phyloP scores from a whole-genome alignment of 2,888 invertebrate genomes.

The Hoplodrina ambigua region DNA sequence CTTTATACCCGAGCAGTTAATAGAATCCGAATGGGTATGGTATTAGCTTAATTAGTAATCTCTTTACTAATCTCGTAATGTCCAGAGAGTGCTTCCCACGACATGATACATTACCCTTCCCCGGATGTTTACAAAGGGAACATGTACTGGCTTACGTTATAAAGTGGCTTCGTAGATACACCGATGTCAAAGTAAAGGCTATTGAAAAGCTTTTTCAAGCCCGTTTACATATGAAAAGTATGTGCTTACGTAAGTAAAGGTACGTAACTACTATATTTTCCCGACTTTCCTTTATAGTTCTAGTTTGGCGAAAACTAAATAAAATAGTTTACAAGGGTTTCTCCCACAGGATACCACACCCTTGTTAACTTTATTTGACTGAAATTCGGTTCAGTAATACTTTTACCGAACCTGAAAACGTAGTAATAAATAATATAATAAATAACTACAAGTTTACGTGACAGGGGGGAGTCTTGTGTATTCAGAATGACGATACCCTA shows the following conservation, averaged over 20 bases:
- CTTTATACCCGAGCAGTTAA: constrained; percentile 20
- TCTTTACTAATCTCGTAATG: constrained; percentile 50
- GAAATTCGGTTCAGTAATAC: constrained; percentile 67
- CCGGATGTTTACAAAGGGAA: constrained; percentile 60
- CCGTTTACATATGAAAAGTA: constrained; percentile 18
- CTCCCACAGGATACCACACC: constrained; percentile 72
- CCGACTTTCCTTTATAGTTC: constrained; percentile 53
- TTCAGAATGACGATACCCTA: constrained; percentile 41
- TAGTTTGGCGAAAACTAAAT: constrained; percentile 72
- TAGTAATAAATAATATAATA: constrained; percentile 61
- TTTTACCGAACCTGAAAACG: constrained; percentile 67
- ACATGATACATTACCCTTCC: constrained; percentile 46
- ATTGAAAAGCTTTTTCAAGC: constrained; percentile 22
- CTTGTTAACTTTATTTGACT: constrained; percentile 74
- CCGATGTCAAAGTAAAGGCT: constrained; percentile 17
- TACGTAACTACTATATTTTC: constrained; percentile 13
- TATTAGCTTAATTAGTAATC: constrained; percentile 53
- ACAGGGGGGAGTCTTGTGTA: constrained; percentile 15
- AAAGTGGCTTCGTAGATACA: constrained; percentile 28
- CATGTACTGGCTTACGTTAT: constrained; percentile 47
- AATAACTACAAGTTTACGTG: constrained; percentile 29
- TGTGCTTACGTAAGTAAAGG: constrained; percentile 16
- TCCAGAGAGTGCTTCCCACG: constrained; percentile 61
- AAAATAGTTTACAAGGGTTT: constrained; percentile 79
- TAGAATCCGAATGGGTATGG: constrained; percentile 27